Evolutionary conservation across 2,888 invertebrate species (phyloP), one percentile per base, ranked within the genome.

Genomic region (Leptopilina myrica): DNA sequence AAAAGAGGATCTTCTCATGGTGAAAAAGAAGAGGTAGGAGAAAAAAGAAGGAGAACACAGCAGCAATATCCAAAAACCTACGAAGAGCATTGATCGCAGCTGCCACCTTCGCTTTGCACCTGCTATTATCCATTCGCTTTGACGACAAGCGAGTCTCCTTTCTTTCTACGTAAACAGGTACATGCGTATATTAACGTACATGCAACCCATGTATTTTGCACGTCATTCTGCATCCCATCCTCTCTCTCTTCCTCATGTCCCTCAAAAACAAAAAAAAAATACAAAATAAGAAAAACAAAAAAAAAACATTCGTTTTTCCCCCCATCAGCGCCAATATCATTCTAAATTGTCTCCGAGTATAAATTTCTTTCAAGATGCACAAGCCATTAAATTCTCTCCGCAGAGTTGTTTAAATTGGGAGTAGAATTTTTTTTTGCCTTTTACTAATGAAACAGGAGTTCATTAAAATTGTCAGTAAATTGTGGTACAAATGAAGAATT

Each of bases 61-160:
- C 33, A 81, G 85, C 78, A 82, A 88, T 86, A 87, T 86, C 88
- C 86, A 88, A 90, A 90, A 89, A 89, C 87, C 88, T 88, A 87
- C 90, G 84, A 82, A 75, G 90, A 89, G 88, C 88, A 89, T 88
- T 88, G 90, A 89, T 89, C 89, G 89, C 91, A 90, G 90, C 90
- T 90, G 90, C 89, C 89, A 86, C 83, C 85, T 86, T 88, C 89
- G 88, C 88, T 87, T 85, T 85, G 89, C 91, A 91, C 91, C 91
- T 91, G 91, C 91, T 89, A 90, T 90, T 89, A 89, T 87, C 87
- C 87, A 86, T 87, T 87, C 86, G 87, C 87, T 85, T 87, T 84
- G 86, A 83, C 87, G 86, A 87, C 86, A 81, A 83, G 81, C 81
- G 80, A 82, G 82, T 83, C 86, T 86, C 86, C 84, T 85, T 88